These are phyloP conservation scores for Coregonus clupeaformis DNA, from an alignment of 2,113 vertebrate genomes.

Conservation along the genomic window DNA sequence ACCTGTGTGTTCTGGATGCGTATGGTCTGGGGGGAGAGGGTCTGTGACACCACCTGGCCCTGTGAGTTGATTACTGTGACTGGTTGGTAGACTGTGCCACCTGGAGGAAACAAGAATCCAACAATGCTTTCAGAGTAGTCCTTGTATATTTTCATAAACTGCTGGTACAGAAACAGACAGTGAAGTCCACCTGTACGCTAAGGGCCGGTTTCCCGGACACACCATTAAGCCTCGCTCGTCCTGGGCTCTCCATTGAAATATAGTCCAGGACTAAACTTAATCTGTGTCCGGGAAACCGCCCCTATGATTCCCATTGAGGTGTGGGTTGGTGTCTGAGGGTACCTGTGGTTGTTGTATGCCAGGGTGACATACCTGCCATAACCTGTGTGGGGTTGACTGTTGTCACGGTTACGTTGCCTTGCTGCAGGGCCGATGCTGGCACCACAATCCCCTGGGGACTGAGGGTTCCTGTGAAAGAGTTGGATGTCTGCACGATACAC, in stretches of 20 bases:
- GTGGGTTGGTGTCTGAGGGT: not conserved
- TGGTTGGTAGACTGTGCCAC: constrained; percentile 87
- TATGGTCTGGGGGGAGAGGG: constrained; percentile 88
- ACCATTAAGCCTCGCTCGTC: too few species aligned
- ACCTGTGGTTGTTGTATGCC: constrained; percentile 55
- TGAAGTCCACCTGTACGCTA: not conserved
- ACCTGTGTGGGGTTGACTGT: constrained; percentile 83
- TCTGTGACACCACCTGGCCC: constrained; percentile 90
- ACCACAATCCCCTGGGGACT: constrained; percentile 93
- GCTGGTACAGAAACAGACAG: not conserved
- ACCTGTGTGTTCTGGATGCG: constrained; percentile 83
- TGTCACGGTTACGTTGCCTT: constrained; percentile 95
- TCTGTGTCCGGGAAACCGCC: too few species aligned
- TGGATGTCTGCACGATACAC: constrained; percentile 55
- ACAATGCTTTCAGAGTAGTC: too few species aligned
- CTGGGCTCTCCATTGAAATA: too few species aligned
- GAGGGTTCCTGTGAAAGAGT: constrained; percentile 84
- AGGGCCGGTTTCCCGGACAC: too few species aligned
- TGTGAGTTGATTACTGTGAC: constrained; percentile 90
- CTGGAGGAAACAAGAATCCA: constrained; percentile 56
- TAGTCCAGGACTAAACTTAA: too few species aligned
- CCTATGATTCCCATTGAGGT: not conserved
- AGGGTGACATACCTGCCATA: constrained; percentile 83
- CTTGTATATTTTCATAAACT: too few species aligned
- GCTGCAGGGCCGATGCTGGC: constrained; percentile 92